Evolutionary conservation across 2,113 vertebrate species (phyloP).

Genomic region (Danionella cerebrum): DNA sequence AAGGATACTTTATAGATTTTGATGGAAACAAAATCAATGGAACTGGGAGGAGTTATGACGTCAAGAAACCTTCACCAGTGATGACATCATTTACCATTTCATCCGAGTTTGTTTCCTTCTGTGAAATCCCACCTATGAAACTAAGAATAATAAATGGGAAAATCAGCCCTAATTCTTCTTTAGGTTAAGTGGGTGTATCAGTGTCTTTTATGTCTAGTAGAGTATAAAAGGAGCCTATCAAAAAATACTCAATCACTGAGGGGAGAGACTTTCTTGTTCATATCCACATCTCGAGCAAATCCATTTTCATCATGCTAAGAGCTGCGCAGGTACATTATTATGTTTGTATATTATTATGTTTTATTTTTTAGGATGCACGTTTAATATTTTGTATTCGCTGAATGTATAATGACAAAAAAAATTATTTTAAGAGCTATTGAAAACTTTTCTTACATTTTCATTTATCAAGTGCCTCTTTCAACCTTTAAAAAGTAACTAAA

Average conservation of each 20-base stretch:
- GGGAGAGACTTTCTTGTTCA: neutral
- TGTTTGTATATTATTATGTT: neutral
- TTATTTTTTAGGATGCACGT: too few species aligned
- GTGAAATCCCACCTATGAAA: conserved; percentile 36
- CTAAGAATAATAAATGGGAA: conserved; percentile 16
- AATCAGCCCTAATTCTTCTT: neutral
- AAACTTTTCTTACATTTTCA: too few species aligned
- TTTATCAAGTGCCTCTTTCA: too few species aligned
- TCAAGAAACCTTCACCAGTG: neutral
- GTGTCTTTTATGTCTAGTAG: neutral
- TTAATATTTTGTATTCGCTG: neutral
- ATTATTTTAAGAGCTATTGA: too few species aligned
- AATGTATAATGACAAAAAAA: neutral
- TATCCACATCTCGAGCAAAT: neutral
- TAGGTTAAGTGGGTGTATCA: neutral
- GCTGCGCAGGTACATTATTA: conserved; percentile 48
- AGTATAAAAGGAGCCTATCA: conserved; percentile 49
- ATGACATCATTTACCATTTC: conserved; percentile 33
- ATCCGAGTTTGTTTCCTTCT: conserved; percentile 26
- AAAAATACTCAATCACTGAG: conserved; percentile 25
- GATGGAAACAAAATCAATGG: conserved; percentile 36
- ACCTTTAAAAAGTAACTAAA: too few species aligned
- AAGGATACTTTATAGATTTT: conserved; percentile 19
- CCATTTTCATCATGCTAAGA: conserved; percentile 49
- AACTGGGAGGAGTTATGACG: conserved; percentile 50